Evolutionary conservation across 1,140 invertebrate species (phyloP), one percentile per base, ranked within the genome.

Genomic region (Vollenhovia emeryi): DNA sequence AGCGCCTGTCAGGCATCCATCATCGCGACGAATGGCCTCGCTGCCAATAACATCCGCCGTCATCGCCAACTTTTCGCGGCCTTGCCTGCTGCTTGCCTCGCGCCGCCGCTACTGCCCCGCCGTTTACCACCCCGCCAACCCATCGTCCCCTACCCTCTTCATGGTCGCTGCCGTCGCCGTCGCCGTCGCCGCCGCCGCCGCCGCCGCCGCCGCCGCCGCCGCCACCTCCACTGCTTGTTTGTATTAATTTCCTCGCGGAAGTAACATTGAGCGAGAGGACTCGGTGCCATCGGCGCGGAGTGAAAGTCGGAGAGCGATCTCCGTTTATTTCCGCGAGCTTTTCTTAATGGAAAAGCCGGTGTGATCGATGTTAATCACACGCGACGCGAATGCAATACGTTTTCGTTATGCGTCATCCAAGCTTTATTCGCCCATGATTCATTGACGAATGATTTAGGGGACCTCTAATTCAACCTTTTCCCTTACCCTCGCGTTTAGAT

Each of bases 1-100:
- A 91, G 91, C 92, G 93, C 93, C 92, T 92, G 93, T 94, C 94
- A 95, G 84, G 92, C 94, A 94, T 95, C 93, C 93, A 94, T 95
- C 94, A 95, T 95, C 91, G 92, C 93, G 93, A 94, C 93, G 93
- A 95, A 90, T 90, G 89, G 89, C 86, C 89, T 62, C 88, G 88
- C 89, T 90, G 94, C 93, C 94, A 95, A 95, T 95, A 95, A 94
- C 94, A 94, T 90, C 89, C 89, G 89, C 86, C 89, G 89, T 90
- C 89, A 90, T 90, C 89, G 89, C 89, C 93, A 94, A 94, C 93
- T 94, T 94, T 94, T 86, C 93, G 92, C 90, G 90, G 87, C 83
- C 90, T 88, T 88, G 84, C 83, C 74, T 66, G 89, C 86, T 84
- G 80, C 73, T 89, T 82, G 57, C 86, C 68, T 80, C 59, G 48